Evolutionary conservation across 2,888 invertebrate species (phyloP).

Genomic region (Drosophila atripex): DNA sequence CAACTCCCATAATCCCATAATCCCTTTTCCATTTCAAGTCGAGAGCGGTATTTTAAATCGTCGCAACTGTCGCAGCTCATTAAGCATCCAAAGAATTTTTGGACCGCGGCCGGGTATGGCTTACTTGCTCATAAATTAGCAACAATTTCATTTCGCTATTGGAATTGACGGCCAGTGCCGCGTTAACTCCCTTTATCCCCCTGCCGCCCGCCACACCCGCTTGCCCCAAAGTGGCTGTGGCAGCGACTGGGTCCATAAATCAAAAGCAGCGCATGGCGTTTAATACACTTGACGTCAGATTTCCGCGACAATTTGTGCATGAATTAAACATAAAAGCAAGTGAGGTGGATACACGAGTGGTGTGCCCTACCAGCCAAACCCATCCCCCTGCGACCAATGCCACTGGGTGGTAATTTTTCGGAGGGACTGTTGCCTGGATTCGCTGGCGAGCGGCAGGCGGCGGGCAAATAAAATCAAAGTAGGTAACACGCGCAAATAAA

Average conservation of each 20-base stretch:
- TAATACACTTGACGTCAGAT: constrained; percentile 78
- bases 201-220: constrained; percentile 5
- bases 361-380: constrained; percentile 9
- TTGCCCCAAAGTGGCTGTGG: constrained; percentile 44
- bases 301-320: constrained; percentile 77
- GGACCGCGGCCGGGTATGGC: constrained; percentile 19
- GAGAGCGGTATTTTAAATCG: constrained; percentile 21
- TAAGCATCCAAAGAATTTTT: constrained; percentile 46
- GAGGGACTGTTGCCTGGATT: background rate
- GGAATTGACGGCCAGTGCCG: constrained; percentile 63
- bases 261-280: constrained; percentile 71
- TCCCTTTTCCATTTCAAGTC: constrained; percentile 19
- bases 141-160: constrained; percentile 69
- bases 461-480: constrained; percentile 75
- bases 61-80: constrained; percentile 56
- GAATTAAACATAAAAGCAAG: constrained; percentile 78
- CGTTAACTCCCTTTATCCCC: constrained; percentile 22
- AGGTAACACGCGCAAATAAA: constrained; percentile 78
- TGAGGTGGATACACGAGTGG: constrained; percentile 50
- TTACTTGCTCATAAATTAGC: constrained; percentile 67
- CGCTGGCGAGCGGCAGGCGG: constrained; percentile 43
- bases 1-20: constrained; percentile 23
- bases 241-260: constrained; percentile 72
- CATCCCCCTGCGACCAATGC: background rate
- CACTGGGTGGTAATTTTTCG: background rate